Evolutionary conservation across 2,797 vertebrate species (phyloP).

Genomic region (Rachycentron canadum): DNA sequence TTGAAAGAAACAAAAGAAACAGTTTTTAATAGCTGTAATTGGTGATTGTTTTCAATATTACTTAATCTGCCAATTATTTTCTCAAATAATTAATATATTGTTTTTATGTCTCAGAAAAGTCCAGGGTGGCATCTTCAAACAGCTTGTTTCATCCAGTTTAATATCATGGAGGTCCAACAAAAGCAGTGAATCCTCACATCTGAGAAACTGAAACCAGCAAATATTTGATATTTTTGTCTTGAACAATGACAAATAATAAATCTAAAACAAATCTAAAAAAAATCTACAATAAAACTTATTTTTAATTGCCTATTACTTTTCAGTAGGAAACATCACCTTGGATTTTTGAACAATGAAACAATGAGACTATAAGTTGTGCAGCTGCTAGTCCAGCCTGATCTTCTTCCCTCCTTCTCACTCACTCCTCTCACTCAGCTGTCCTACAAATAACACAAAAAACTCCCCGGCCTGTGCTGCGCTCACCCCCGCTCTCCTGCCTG

Average conservation of each 20-base stretch:
- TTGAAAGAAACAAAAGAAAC: not conserved
- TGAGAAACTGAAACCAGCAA: not conserved
- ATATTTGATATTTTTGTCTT: not conserved
- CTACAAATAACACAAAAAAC: slow-evolving; percentile 26
- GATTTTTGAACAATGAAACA: slow-evolving; percentile 13
- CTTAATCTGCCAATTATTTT: not conserved
- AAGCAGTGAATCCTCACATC: not conserved
- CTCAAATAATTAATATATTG: not conserved
- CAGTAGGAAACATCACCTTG: not conserved
- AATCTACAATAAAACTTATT: no score
- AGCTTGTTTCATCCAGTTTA: not conserved
- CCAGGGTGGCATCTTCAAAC: not conserved
- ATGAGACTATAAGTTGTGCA: slow-evolving; percentile 24
- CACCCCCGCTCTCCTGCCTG: slow-evolving; percentile 42
- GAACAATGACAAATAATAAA: slow-evolving; percentile 9
- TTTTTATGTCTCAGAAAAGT: not conserved
- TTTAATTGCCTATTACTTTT: slow-evolving; percentile 16
- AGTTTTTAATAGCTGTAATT: not conserved
- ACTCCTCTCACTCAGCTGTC: slow-evolving; percentile 73
- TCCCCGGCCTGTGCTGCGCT: slow-evolving; percentile 42
- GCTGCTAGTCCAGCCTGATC: slow-evolving; percentile 56
- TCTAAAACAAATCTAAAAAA: no score
- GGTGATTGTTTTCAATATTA: not conserved
- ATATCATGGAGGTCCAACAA: not conserved
- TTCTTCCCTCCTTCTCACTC: slow-evolving; percentile 56